These are phyloP conservation scores for Mythimna loreyi DNA, from an alignment of 2,888 invertebrate genomes.

Conservation along the genomic window DNA sequence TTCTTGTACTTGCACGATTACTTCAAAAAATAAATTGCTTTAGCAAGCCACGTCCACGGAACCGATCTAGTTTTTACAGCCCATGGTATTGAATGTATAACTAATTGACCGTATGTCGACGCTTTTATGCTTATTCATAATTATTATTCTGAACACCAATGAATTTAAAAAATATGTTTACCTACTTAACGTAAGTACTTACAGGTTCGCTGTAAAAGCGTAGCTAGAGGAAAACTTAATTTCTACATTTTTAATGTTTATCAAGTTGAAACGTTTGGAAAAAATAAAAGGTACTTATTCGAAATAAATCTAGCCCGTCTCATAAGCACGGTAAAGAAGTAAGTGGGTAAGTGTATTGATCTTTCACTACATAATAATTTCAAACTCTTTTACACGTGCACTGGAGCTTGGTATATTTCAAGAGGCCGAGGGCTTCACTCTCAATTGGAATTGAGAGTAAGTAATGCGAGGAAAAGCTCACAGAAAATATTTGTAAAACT, in stretches of 20 bases:
- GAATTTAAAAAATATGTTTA: background rate
- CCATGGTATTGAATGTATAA: background rate
- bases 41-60: background rate
- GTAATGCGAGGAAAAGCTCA: background rate
- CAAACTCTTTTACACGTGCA: background rate
- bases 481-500: background rate
- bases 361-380: background rate
- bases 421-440: background rate
- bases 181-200: background rate
- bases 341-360: slow-evolving; percentile 1
- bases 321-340: background rate
- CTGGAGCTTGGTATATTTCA: background rate
- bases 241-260: background rate
- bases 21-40: background rate
- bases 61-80: background rate
- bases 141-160: background rate
- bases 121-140: background rate
- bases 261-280: background rate
- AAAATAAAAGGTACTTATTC: background rate
- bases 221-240: background rate
- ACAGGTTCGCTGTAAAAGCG: background rate
- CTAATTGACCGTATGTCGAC: background rate
- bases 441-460: background rate
- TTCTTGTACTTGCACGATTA: too few species aligned
- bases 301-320: background rate